Conservation (phyloP, 2,797 vertebrate species). For the Pitangus sulphuratus region DNA sequence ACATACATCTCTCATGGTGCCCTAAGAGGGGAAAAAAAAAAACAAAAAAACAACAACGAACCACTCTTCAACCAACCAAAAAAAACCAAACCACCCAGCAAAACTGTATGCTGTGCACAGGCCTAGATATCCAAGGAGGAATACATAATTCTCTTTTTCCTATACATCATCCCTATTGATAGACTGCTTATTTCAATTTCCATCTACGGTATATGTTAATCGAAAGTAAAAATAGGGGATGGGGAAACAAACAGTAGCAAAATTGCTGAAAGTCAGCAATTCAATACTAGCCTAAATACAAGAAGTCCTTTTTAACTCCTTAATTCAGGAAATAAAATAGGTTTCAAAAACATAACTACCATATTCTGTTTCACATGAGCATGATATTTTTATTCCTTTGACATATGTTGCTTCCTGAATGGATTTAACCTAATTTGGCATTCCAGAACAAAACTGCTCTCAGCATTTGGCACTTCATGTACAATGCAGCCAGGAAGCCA, state of each 20-base stretch:
- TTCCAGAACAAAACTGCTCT: conserved; percentile 43
- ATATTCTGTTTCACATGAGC: not conserved
- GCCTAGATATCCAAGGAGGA: not conserved
- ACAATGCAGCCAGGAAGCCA: conserved; percentile 61
- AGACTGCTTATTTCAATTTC: not conserved
- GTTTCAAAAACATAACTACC: not conserved
- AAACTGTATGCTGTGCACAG: not conserved
- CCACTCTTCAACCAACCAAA: rapidly evolving
- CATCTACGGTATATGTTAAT: not conserved
- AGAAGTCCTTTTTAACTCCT: not conserved
- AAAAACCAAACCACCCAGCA: not conserved
- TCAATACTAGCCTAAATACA: not conserved
- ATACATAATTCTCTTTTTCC: not conserved
- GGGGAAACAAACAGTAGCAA: not conserved
- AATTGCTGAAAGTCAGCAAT: not conserved
- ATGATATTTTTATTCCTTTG: conserved; percentile 41
- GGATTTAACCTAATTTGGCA: conserved; percentile 43
- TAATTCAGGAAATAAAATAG: not conserved
- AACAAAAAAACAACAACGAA: not conserved
- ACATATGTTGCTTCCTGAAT: conserved; percentile 57
- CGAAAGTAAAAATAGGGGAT: not conserved
- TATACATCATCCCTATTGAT: not conserved
- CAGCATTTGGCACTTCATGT: conserved; percentile 34
- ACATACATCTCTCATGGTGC: not conserved
- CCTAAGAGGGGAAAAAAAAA: not conserved